Percentiles rank a stretch among this genome's conserved stretches.
phyloP scores from a whole-genome alignment of 2,113 vertebrate species.

The Lethenteron reissneri region DNA sequence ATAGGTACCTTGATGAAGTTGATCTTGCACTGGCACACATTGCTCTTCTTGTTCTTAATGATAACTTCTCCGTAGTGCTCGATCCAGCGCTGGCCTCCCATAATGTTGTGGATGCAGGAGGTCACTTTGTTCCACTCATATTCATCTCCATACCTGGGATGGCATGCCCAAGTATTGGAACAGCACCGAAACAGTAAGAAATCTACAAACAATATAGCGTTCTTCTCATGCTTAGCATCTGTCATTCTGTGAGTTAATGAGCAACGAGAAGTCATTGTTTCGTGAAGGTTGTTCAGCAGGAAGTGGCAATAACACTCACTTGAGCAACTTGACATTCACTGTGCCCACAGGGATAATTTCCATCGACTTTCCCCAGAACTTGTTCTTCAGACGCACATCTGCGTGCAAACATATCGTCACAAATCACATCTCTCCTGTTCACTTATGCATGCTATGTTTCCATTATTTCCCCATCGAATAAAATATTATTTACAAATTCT shows the following conservation, averaged over 20 bases:
- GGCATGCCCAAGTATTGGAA: background rate
- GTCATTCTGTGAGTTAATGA: no score
- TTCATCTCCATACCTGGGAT: conserved; percentile 46
- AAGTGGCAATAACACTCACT: conserved; percentile 12
- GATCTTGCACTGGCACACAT: conserved; percentile 67
- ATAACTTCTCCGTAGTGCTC: conserved; percentile 92
- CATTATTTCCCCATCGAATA: no score
- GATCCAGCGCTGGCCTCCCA: conserved; percentile 89
- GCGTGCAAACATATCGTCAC: conserved; percentile 2
- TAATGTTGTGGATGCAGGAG: conserved; percentile 89
- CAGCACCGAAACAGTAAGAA: no score
- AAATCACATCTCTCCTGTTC: no score
- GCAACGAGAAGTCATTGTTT: no score
- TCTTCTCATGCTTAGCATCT: no score
- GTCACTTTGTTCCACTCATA: conserved; percentile 98
- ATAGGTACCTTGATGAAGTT: conserved; percentile 67
- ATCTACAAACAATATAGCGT: no score
- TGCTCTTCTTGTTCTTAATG: conserved; percentile 52
- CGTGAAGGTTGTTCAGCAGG: no score
- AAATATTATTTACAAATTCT: no score
- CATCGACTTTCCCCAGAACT: conserved; percentile 99
- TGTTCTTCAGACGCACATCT: conserved; percentile 98
- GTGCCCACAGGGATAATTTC: conserved; percentile 86
- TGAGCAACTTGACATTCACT: conserved; percentile 55
- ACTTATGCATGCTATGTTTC: no score